phyloP scores from a whole-genome alignment of 2,113 vertebrate genomes.

The Myotis brandtii region DNA sequence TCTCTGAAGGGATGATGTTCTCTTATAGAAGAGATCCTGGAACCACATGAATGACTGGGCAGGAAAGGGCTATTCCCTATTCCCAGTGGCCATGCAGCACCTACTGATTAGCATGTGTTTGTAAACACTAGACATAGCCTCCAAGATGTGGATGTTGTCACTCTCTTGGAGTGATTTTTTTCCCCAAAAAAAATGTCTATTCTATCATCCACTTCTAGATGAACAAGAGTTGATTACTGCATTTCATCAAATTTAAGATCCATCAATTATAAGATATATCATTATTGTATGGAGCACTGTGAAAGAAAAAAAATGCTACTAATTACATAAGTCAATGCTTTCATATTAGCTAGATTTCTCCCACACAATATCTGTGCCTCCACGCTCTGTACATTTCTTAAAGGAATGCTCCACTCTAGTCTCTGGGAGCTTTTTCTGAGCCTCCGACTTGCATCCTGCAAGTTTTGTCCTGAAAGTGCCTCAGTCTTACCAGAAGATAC shows the following conservation, averaged over 20 bases:
- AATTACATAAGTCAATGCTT: neutral
- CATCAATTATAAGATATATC: neutral
- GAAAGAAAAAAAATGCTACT: slow-evolving; percentile 1
- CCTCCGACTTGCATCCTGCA: neutral
- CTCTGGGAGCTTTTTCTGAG: neutral
- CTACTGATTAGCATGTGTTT: neutral
- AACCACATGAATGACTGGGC: neutral
- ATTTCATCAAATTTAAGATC: slow-evolving; percentile 31
- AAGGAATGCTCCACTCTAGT: neutral
- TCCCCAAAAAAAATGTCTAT: neutral
- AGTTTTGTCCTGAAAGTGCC: slow-evolving; percentile 34
- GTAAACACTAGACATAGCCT: neutral
- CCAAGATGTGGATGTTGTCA: neutral
- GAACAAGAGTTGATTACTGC: neutral
- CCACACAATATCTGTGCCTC: neutral
- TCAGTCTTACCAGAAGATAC: neutral
- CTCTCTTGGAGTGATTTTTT: neutral
- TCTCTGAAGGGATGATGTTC: neutral
- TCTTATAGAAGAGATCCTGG: neutral
- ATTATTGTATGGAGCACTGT: neutral
- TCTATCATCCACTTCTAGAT: neutral
- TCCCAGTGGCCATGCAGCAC: neutral
- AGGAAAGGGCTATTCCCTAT: neutral
- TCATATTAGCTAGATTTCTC: slow-evolving; percentile 38
- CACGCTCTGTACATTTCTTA: neutral